These are phyloP conservation scores for Scaeva pyrastri DNA, from an alignment of 2,888 invertebrate species.

Conservation along the genomic window DNA sequence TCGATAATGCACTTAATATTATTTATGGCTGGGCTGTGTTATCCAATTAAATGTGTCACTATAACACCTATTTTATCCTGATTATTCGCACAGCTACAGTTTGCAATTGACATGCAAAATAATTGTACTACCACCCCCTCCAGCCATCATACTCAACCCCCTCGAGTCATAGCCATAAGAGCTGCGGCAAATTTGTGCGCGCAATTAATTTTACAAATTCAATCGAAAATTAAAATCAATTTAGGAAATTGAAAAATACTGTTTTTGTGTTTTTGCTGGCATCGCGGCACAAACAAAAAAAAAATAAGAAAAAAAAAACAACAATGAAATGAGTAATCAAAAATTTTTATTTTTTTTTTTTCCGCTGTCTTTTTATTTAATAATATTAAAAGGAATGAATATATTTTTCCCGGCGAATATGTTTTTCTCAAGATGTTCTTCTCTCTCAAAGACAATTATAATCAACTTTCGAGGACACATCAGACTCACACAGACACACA, in stretches of 20 bases:
- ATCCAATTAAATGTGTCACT: slow-evolving; percentile 28
- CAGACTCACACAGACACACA: background rate
- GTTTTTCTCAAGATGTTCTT: slow-evolving; percentile 17
- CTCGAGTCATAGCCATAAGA: background rate
- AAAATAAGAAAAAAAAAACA: slow-evolving; percentile 1
- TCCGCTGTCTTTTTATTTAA: background rate
- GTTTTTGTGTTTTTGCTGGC: slow-evolving; percentile 27
- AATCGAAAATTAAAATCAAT: slow-evolving; percentile 53
- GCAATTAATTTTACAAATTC: slow-evolving; percentile 45
- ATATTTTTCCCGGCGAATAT: background rate
- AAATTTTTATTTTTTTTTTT: background rate
- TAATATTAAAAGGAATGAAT: slow-evolving; percentile 19
- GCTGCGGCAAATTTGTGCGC: slow-evolving; percentile 7
- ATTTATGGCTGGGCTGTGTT: background rate
- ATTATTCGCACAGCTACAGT: background rate
- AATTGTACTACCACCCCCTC: background rate
- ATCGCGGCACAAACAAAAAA: no score
- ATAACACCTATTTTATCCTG: background rate
- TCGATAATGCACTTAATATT: slow-evolving; percentile 18
- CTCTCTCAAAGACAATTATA: background rate
- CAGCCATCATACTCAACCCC: background rate
- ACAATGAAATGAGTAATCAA: slow-evolving; percentile 22
- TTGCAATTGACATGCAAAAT: slow-evolving; percentile 33
- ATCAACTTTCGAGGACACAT: slow-evolving; percentile 18
- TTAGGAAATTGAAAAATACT: slow-evolving; percentile 62